A percentile compares a stretch with the other conserved stretches of the same genome.
Conservation (phyloP, 2,113 vertebrate species). For the Lamprologus callipterus region DNA sequence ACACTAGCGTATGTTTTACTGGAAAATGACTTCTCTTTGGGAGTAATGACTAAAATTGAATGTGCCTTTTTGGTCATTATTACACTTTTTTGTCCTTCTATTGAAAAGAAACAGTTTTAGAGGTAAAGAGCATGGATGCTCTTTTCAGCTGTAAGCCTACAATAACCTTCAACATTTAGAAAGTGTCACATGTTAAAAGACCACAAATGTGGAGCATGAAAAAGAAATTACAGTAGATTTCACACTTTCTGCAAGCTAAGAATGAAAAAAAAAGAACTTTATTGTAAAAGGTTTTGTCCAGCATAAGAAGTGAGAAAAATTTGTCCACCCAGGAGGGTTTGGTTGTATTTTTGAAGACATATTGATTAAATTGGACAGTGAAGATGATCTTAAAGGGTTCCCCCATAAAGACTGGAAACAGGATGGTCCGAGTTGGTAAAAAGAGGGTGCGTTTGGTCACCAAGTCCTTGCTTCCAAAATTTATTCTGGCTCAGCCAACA, state of each 20-base stretch:
- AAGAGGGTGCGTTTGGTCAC: rapidly evolving
- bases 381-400: rapidly evolving
- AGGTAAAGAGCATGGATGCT: not conserved
- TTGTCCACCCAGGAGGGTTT: not conserved
- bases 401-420: not conserved
- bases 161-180: not conserved
- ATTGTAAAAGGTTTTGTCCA: not conserved
- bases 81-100: not conserved
- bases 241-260: not conserved
- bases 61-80: not conserved
- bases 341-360: not conserved
- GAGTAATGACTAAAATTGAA: not conserved
- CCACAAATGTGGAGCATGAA: not conserved
- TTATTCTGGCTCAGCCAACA: not conserved
- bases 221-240: not conserved
- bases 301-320: not conserved
- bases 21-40: not conserved
- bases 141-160: not conserved
- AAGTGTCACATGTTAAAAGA: not conserved
- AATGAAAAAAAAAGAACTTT: not conserved
- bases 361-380: not conserved
- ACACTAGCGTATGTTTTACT: not conserved
- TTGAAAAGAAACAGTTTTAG: not conserved
- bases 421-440: rapidly evolving
- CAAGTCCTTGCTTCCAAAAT: not conserved